phyloP scores from a whole-genome alignment of 1,140 invertebrate genomes.

The Pseudomyrmex concolor region DNA sequence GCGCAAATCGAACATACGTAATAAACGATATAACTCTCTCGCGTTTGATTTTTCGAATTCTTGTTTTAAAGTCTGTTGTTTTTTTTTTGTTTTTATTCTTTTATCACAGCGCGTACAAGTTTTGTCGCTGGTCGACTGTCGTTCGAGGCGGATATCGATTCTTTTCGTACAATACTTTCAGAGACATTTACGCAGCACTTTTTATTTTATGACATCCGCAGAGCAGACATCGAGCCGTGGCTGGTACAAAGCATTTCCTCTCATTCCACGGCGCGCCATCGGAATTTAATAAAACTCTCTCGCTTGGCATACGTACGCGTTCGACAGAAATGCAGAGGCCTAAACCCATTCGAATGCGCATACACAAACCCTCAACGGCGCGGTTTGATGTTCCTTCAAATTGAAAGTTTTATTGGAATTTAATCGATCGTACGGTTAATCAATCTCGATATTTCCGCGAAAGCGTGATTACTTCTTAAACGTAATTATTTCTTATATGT shows the following conservation, averaged over 20 bases:
- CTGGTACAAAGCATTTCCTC: constrained; percentile 68
- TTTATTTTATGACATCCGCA: constrained; percentile 66
- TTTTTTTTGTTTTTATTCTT: constrained; percentile 2
- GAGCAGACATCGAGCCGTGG: constrained; percentile 56
- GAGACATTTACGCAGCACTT: constrained; percentile 44
- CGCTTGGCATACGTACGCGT: constrained; percentile 47
- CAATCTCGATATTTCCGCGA: constrained; percentile 4
- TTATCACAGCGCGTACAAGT: not conserved
- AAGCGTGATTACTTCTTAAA: constrained; percentile 11
- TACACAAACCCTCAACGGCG: constrained; percentile 27
- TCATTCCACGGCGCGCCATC: constrained; percentile 66
- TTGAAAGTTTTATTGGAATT: constrained; percentile 56
- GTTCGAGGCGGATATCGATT: constrained; percentile 35
- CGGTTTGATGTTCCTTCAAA: not conserved
- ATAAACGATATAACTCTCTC: not conserved
- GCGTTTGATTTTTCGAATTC: too few species aligned
- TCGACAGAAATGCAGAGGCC: constrained; percentile 59
- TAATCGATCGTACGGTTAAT: constrained; percentile 35
- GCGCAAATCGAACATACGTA: not conserved
- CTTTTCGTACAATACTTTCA: constrained; percentile 58
- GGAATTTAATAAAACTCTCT: constrained; percentile 74
- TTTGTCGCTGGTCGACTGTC: constrained; percentile 22
- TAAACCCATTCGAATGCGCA: constrained; percentile 55
- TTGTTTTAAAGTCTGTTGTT: not conserved
- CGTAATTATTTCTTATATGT: not conserved